phyloP scores from a whole-genome alignment of 2,797 vertebrate genomes.

The Buceros bicornis region DNA sequence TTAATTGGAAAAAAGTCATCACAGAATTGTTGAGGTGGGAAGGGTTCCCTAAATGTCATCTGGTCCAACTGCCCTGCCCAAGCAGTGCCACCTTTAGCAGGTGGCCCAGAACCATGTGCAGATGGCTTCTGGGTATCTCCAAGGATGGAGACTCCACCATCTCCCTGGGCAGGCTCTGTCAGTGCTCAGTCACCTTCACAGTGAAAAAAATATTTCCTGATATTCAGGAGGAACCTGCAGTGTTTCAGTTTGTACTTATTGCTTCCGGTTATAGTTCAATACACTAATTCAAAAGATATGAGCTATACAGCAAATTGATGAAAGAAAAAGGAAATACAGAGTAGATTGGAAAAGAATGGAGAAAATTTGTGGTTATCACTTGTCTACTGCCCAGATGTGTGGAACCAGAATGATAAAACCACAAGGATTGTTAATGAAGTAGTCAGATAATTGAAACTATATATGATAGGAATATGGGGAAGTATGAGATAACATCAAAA shows the following conservation, averaged over 20 bases:
- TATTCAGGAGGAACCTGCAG: not conserved
- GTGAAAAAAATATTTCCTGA: not conserved
- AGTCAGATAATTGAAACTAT: not conserved
- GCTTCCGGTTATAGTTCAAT: not conserved
- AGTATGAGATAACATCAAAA: not conserved
- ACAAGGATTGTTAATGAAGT: not conserved
- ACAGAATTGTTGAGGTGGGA: not conserved
- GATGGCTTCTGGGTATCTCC: not conserved
- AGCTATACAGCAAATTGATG: not conserved
- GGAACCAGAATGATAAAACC: not conserved
- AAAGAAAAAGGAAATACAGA: not conserved
- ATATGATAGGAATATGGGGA: not conserved
- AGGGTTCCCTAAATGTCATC: not conserved
- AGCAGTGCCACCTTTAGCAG: not conserved
- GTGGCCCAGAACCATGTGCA: not conserved
- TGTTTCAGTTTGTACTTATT: not conserved
- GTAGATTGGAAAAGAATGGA: not conserved
- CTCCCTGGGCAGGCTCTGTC: not conserved
- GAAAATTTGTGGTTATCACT: not conserved
- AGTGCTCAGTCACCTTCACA: not conserved
- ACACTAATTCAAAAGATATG: not conserved
- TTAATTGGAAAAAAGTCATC: not conserved
- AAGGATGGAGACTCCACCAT: not conserved
- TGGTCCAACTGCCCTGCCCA: not conserved
- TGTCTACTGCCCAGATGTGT: not conserved